Base-by-base conservation (phyloP, 2,888 invertebrate species). In the Plemyria rubiginata region DNA sequence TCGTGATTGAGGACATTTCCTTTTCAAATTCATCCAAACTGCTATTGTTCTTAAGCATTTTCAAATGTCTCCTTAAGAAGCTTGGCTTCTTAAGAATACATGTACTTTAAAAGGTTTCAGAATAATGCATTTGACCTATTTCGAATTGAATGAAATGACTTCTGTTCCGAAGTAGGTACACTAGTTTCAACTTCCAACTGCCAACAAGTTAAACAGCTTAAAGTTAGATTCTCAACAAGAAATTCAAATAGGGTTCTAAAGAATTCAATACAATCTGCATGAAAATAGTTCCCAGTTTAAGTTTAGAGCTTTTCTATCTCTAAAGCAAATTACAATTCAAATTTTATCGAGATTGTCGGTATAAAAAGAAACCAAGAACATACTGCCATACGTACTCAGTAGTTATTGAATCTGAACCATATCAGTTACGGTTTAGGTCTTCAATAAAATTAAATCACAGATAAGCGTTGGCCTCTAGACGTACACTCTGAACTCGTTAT, bases 41-140 rank as follows among this genome's bases (percentile, higher is more conserved):
- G 53, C 45, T 59, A 53, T 64, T 51, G 50, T 55, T 60, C 43
- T 40, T 5, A 56, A 60, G 52, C 53, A 28, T 45, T 55, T 46
- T 43, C 29, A 43, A 43, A 46, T 15, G 22, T 46, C 29, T 28
- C 36, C 6, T 22, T 22, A 22, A 22, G 22, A 22, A 22, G 22
- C 22, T 22, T 22, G 12, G 15, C 48, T 13, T 16, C 53, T 64
- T 56, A 12, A 54, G 59, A 15, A 6, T n/a, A 29, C n/a, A 48
- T 48, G 16, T 48, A 16, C 45, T 45, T 45, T 8, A 16, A 45
- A 16, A 16, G 36, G 4, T 12, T 53, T 11, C 45, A 11, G 32
- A 64, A 54, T 51, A 40, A 49, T 64, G 41, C 50, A 54, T 64
- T 53, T 58, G 58, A 62, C 64, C 64, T 52, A 60, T 45, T 40